Conservation (phyloP, 2,888 invertebrate species). For the Dioctria rufipes region DNA sequence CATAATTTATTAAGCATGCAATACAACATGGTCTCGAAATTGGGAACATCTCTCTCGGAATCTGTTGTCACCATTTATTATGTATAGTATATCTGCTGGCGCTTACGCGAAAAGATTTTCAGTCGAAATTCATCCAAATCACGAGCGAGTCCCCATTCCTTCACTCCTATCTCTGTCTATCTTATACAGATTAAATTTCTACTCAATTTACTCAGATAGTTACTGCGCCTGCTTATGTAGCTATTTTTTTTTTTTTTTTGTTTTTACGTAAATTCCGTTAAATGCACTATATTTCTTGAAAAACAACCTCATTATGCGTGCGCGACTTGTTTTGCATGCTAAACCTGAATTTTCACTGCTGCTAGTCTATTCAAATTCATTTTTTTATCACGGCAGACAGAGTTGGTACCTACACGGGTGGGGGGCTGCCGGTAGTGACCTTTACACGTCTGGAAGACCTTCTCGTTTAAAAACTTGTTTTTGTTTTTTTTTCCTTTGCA, state of each 20-base stretch:
- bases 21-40: not conserved
- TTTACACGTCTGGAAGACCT: slow-evolving; percentile 11
- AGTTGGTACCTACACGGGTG: too few relatives aligned
- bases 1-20: slow-evolving; percentile 18
- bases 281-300: slow-evolving; percentile 27
- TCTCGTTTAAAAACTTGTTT: slow-evolving; percentile 13
- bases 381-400: too few relatives aligned
- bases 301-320: slow-evolving; percentile 13
- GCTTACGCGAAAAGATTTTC: too few relatives aligned
- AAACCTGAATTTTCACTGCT: not conserved
- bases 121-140: too few relatives aligned
- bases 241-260: too few relatives aligned
- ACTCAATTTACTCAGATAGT: too few relatives aligned
- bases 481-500: too few relatives aligned
- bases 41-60: slow-evolving; percentile 3
- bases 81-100: too few relatives aligned
- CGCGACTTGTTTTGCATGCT: slow-evolving; percentile 15
- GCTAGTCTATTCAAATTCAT: not conserved
- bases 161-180: too few relatives aligned
- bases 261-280: slow-evolving; percentile 17
- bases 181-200: too few relatives aligned
- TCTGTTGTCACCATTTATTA: not conserved
- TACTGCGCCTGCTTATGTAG: too few relatives aligned
- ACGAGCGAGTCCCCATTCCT: too few relatives aligned
- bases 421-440: slow-evolving; percentile 13